Percentiles rank a stretch among this genome's conserved stretches.
Conservation (phyloP, 2,888 invertebrate genomes). For the Aporophyla nigra region DNA sequence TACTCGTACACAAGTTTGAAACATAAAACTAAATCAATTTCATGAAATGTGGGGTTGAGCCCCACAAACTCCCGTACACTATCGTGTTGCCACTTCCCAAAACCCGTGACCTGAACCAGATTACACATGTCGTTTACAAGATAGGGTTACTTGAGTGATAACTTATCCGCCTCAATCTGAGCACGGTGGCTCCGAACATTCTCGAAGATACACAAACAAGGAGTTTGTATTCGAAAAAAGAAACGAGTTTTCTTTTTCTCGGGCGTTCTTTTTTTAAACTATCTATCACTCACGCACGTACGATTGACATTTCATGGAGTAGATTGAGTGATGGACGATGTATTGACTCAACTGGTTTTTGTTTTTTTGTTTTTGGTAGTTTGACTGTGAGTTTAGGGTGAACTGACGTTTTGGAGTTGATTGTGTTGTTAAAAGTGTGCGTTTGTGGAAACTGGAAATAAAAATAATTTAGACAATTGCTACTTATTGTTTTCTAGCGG, state of each 20-base stretch:
- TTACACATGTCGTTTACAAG: conserved; percentile 68
- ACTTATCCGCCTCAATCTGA: conserved; percentile 64
- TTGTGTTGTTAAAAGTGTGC: not conserved
- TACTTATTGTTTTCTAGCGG: no score
- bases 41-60: not conserved
- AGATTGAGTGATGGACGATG: conserved; percentile 49
- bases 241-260: conserved; percentile 10
- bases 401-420: not conserved
- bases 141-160: conserved; percentile 66
- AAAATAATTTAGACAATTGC: no score
- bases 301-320: conserved; percentile 49
- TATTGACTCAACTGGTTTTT: conserved; percentile 28
- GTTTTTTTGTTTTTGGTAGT: conserved; percentile 6
- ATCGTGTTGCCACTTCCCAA: conserved; percentile 53
- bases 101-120: conserved; percentile 64
- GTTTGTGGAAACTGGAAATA: no score
- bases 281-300: conserved; percentile 60
- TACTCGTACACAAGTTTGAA: not conserved
- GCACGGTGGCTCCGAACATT: conserved; percentile 55
- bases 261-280: conserved; percentile 45
- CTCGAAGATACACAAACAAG: conserved; percentile 53
- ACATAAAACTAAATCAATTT: conserved; percentile 41
- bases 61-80: conserved; percentile 23
- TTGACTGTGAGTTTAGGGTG: not conserved
- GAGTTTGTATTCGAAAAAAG: conserved; percentile 19